Conservation (phyloP, 1,140 invertebrate species). For the Magallana gigas region DNA sequence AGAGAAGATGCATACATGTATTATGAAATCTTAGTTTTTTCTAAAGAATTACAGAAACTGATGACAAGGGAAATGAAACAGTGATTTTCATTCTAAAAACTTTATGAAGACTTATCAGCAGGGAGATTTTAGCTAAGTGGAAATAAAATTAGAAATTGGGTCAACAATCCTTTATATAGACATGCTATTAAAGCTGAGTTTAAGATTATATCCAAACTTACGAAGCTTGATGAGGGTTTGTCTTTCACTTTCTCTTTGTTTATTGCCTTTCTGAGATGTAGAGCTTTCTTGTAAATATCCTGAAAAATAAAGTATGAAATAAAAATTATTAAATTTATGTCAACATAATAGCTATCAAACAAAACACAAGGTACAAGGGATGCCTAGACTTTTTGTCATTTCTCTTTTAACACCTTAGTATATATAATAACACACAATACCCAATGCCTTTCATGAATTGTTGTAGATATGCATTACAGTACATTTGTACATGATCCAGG, state of each 20-base stretch:
- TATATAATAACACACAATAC: background rate
- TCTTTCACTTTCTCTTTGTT: slow-evolving; percentile 81
- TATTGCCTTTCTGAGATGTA: slow-evolving; percentile 86
- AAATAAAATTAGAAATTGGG: too few species aligned
- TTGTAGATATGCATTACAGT: background rate
- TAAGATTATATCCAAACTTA: slow-evolving; percentile 37
- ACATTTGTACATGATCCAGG: background rate
- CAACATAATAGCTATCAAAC: background rate
- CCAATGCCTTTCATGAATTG: background rate
- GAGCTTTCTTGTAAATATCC: slow-evolving; percentile 83
- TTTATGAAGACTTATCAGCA: too few species aligned
- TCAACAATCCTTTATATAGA: too few species aligned
- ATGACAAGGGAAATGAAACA: background rate
- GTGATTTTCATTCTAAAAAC: background rate
- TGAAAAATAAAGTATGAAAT: slow-evolving; percentile 54
- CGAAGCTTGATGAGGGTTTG: slow-evolving; percentile 53
- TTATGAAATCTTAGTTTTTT: too few species aligned
- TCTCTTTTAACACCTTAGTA: background rate
- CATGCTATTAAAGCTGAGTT: too few species aligned
- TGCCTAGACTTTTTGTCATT: background rate
- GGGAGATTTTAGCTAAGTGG: too few species aligned
- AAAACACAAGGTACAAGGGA: background rate
- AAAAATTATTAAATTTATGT: background rate
- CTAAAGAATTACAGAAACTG: too few species aligned
- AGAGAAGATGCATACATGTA: too few species aligned